Evolutionary conservation across 1,140 invertebrate species (phyloP), one percentile per base, ranked within the genome.

Genomic region (Akabosia matsudoensis): DNA sequence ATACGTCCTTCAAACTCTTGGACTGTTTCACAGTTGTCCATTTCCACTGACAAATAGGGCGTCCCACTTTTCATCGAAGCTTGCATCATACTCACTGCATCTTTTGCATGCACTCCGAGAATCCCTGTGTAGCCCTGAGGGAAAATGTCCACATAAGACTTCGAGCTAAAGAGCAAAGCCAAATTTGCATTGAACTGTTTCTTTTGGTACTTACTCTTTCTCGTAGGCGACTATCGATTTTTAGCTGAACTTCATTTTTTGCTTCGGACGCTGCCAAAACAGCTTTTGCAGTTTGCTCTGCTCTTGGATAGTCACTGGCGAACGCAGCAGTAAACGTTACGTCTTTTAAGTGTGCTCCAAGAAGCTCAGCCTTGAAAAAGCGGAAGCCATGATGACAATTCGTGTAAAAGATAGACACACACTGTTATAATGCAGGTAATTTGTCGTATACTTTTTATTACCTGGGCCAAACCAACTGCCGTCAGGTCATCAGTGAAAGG

Each of bases 301-400:
- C 64, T 30, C 74, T 75, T 10, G 74, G 74, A 16, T 31, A 75
- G 34, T 75, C 37, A 30, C 61, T 70, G 3, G 74, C 31, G 31
- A 33, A 75, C 13, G 37, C 74, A 7, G 61, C 7, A 26, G 61
- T 70, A 26, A 75, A 75, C 1, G 10, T 24, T 22, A 75, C 56
- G 24, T 67, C 74, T 30, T 54, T n/a, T 3, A 75, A 33, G 10
- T 7, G 7, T 56, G 31, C n/a, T n/a, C 74, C 74, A 2, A 52
- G 45, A 30, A 67, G 13, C 45, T 75, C 54, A 1, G 74, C 74
- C 33, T 75, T 61, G 54, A 61, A 7, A 61, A 61, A 61, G 18
- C 7, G 7, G 18, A 10, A 45, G 18, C 18, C 18, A 51, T 51
- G 10, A 51, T 51, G 10, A 51, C 45, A 51, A 51, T 51, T 51